Conservation (phyloP, 2,113 vertebrate species). For the Neotragus pygmaeus region DNA sequence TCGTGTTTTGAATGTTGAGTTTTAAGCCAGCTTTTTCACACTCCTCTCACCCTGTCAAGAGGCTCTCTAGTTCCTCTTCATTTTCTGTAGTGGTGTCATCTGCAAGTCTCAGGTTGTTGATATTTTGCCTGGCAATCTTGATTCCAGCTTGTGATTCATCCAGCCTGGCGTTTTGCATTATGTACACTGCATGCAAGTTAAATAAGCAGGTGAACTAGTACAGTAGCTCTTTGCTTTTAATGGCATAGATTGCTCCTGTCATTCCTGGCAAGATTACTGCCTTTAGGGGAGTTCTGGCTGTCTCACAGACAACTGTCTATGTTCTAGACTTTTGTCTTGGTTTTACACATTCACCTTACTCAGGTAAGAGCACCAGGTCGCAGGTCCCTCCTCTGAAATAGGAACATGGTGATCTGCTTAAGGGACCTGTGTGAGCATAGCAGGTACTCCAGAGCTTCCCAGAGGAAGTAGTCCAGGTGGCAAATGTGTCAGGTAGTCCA, state of each 20-base stretch:
- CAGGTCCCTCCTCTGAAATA: neutral
- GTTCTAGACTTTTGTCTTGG: neutral
- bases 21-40: neutral
- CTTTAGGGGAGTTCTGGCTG: neutral
- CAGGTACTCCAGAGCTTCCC: neutral
- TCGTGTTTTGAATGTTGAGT: neutral
- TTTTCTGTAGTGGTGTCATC: neutral
- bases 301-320: neutral
- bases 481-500: neutral
- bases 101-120: neutral
- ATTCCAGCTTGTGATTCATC: neutral
- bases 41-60: neutral
- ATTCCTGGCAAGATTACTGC: neutral
- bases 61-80: neutral
- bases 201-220: neutral
- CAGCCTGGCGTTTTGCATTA: neutral
- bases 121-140: neutral
- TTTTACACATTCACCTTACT: neutral
- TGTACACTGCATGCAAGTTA: neutral
- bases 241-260: neutral
- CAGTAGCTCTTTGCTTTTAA: conserved; percentile 6
- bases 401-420: neutral
- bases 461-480: neutral
- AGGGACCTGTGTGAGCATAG: neutral
- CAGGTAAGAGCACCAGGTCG: neutral